Conservation (phyloP, 2,113 vertebrate genomes). For the Pachyramphus minor region DNA sequence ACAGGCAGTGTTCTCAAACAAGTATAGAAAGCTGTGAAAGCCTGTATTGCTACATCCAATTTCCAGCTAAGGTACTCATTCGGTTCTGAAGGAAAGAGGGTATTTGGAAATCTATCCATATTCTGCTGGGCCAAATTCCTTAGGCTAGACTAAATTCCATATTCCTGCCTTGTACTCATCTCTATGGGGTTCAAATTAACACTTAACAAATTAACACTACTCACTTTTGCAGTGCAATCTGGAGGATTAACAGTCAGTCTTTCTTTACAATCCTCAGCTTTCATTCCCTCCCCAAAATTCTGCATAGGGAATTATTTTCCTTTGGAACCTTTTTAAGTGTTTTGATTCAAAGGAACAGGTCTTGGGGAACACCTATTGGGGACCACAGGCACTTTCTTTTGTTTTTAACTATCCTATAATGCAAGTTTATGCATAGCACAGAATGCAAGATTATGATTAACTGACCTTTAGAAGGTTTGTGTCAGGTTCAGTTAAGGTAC, state of each 20-base stretch:
- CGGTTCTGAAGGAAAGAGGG: neutral
- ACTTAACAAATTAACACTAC: neutral
- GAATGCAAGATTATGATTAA: neutral
- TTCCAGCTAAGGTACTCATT: neutral
- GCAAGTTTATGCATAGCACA: neutral
- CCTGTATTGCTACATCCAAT: neutral
- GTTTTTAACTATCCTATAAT: neutral
- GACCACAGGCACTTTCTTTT: neutral
- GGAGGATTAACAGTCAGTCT: neutral
- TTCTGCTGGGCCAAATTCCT: neutral
- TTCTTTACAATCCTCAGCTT: neutral
- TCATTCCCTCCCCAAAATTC: neutral
- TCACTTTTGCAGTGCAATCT: neutral
- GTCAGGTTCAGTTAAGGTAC: neutral
- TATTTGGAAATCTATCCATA: neutral
- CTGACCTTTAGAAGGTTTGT: neutral
- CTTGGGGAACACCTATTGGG: neutral
- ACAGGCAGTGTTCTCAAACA: neutral
- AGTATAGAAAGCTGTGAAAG: neutral
- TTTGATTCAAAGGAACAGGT: neutral
- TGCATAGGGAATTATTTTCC: neutral
- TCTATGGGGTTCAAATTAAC: neutral
- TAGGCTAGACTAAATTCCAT: neutral
- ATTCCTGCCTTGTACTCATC: neutral
- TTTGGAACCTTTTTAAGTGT: neutral